Evolutionary conservation across 2,888 invertebrate genomes (phyloP), one percentile per base, ranked within the genome.

Genomic region (Saturnia pavonia): DNA sequence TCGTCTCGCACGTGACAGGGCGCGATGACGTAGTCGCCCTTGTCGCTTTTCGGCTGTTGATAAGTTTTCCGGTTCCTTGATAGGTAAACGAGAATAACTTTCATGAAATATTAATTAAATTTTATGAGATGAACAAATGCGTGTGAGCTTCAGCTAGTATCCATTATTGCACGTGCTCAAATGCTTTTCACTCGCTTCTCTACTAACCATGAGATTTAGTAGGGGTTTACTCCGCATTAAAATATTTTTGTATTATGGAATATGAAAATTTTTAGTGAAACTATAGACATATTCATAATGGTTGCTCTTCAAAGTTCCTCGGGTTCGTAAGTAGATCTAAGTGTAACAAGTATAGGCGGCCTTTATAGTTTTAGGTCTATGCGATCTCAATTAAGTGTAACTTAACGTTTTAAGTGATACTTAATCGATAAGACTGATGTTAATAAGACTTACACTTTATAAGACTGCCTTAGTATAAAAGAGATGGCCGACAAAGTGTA

Each of bases 381-480:
- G 77, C 78, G 85, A 86, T 85, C 84, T 84, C 80, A 77, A 74
- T 65, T 85, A 80, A 85, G 75, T 72, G 71, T 79, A 82, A 65
- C 65, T 65, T 40, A 40, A 19, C 40, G 65, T 65, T 40, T 65
- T 65, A 65, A 65, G 40, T 80, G 80, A 75, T 74, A 71, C 75
- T 83, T 79, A 80, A 80, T 78, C 77, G 73, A 74, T 88, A 88
- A 88, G 89, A 86, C 87, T 87, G 87, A 86, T 79, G 80, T 78
- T 80, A 84, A 85, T 82, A 79, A 77, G 54, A 63, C 34, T 57
- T 79, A 76, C 74, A 77, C 79, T 78, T 78, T 75, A 77, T 72
- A 77, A 77, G 78, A 73, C 74, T 76, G 79, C 68, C 74, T 40
- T 65, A 40, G n/a, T 0, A 22, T n/a, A 22, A 40, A 65, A 11